A percentile compares a stretch with the other conserved stretches of the same genome.
Evolutionary conservation across 2,797 vertebrate genomes (phyloP).

Genomic region (Galaxias olidus): DNA sequence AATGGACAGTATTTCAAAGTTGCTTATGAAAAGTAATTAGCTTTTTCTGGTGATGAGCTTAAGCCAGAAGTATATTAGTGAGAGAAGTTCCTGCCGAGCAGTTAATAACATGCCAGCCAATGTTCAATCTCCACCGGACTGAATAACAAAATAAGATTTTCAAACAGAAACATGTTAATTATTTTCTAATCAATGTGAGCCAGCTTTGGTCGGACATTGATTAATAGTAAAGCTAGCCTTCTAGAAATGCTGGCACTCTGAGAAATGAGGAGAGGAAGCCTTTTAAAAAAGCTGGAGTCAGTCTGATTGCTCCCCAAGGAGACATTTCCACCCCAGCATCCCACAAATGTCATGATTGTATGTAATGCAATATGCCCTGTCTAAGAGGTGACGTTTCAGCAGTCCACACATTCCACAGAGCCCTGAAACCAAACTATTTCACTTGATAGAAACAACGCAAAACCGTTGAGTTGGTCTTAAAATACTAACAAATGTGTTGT

Average conservation of each 20-base stretch:
- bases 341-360: conserved; percentile 71
- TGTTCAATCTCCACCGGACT: too few species aligned
- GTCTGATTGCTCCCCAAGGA: conserved; percentile 72
- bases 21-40: too few species aligned
- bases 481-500: too few species aligned
- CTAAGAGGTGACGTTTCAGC: conserved; percentile 61
- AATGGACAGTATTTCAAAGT: too few species aligned
- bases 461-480: too few species aligned
- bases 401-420: conserved; percentile 55
- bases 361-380: conserved; percentile 70
- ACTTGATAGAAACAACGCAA: too few species aligned
- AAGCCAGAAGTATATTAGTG: too few species aligned
- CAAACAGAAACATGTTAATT: conserved; percentile 56
- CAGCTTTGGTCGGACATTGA: conserved; percentile 33
- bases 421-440: conserved; percentile 38
- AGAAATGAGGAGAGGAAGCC: conserved; percentile 59
- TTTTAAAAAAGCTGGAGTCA: conserved; percentile 59
- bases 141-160: too few species aligned
- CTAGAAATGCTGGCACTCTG: conserved; percentile 50
- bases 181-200: conserved; percentile 62
- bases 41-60: too few species aligned
- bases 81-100: too few species aligned
- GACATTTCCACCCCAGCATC: conserved; percentile 66
- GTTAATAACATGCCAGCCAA: too few species aligned
- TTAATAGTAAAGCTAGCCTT: conserved; percentile 42